Evolutionary conservation across 2,888 invertebrate genomes (phyloP), one percentile per base, ranked within the genome.

Genomic region (Cheilosia soror): DNA sequence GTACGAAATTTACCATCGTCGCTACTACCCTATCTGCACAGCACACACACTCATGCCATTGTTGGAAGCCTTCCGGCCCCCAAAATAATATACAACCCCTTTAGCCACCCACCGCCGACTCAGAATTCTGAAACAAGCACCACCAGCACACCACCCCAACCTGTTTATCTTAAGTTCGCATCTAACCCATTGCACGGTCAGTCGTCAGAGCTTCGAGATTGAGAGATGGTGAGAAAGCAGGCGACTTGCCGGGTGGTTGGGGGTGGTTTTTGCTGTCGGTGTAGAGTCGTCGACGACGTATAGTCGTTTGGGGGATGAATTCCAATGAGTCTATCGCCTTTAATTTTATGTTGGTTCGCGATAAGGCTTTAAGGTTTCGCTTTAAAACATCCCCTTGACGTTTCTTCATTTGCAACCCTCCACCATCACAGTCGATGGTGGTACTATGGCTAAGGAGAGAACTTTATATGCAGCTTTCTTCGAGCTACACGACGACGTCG

Each of bases 141-240:
- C 37, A 37, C 37, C 37, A 47, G 44, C n/a, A 47, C 44, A 47
- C 44, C 51, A 51, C 51, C 85, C 85, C 85, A 81, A 81, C 85
- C 81, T 85, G 85, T 85, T 85, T 85, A 85, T 85, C 85, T 85
- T 85, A 81, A 85, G 76, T 85, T 85, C 85, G 85, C 85, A 85
- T 85, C 85, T 85, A 85, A 85, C 85, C 85, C 85, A 85, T 85
- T 85, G 85, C 85, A 85, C 85, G 85, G 85, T 85, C 85, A 85
- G 85, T 85, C 85, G 68, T 85, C 80, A 80, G 75, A 31, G 71
- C 79, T 73, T 63, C 58, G 49, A 42, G 77, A 82, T 55, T 66
- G 62, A 40, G 72, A 51, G 71, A n/a, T 57, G 53, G 63, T 13
- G 25, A 51, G 51, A 25, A 37, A 65, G 63, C 47, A 37, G 6